phyloP scores from a whole-genome alignment of 2,888 invertebrate species.

The Trachelus stipa region DNA sequence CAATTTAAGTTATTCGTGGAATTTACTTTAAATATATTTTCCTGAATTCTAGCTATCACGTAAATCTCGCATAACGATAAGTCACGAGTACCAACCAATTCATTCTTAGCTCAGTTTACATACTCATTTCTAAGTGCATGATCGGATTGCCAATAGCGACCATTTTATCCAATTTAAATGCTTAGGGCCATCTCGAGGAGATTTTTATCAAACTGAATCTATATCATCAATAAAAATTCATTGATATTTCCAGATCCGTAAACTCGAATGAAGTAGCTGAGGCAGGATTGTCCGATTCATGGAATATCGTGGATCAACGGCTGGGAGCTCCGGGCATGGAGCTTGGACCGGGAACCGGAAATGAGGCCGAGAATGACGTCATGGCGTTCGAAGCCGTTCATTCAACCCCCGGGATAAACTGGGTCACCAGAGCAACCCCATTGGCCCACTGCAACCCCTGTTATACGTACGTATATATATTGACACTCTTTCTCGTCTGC shows the following conservation, averaged over 20 bases:
- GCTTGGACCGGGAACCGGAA: slow-evolving; percentile 56
- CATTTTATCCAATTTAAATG: too few relatives aligned
- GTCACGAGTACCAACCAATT: not conserved
- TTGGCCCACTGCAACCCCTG: slow-evolving; percentile 1
- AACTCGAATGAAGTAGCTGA: slow-evolving; percentile 31
- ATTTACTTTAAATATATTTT: not conserved
- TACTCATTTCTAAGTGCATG: not conserved
- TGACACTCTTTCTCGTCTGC: not conserved
- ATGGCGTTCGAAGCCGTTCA: slow-evolving; percentile 50
- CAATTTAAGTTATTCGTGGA: not conserved
- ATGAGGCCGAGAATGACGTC: slow-evolving; percentile 62
- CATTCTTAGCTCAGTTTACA: not conserved
- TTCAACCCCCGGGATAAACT: slow-evolving; percentile 62
- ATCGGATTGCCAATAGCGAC: too few relatives aligned
- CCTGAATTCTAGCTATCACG: not conserved
- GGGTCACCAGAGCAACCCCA: slow-evolving; percentile 52
- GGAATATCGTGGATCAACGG: slow-evolving; percentile 54
- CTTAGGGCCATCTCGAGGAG: not conserved
- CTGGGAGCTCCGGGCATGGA: slow-evolving; percentile 40
- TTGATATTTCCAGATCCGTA: slow-evolving; percentile 38
- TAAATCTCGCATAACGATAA: not conserved
- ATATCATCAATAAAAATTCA: slow-evolving; percentile 37
- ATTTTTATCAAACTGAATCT: not conserved
- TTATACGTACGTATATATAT: not conserved
- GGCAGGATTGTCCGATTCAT: slow-evolving; percentile 54